Percentiles rank a stretch among this genome's conserved stretches.
Evolutionary conservation across 2,797 vertebrate genomes (phyloP).

Genomic region (Yasuhikotakia modesta): DNA sequence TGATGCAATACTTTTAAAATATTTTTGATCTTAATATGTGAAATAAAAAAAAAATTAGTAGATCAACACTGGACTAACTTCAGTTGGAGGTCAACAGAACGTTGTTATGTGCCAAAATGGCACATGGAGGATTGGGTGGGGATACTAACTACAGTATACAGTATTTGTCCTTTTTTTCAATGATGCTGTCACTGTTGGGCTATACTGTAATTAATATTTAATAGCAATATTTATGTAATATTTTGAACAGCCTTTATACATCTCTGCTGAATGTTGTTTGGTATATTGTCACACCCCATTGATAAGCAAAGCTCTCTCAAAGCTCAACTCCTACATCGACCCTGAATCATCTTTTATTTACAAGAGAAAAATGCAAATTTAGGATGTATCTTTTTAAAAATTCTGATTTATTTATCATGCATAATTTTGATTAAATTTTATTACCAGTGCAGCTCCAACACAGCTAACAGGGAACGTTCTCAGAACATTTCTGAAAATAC

Average conservation of each 20-base stretch:
- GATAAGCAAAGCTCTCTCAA: too few species aligned
- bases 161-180: slow-evolving; percentile 28
- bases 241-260: not conserved
- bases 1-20: not conserved
- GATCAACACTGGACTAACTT: slow-evolving; percentile 21
- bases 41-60: not conserved
- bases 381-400: too few species aligned
- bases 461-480: too few species aligned
- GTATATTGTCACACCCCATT: too few species aligned
- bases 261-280: too few species aligned
- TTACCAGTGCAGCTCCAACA: too few species aligned
- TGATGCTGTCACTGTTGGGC: slow-evolving; percentile 11
- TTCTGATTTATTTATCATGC: too few species aligned
- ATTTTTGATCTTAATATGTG: not conserved
- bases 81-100: slow-evolving; percentile 29
- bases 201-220: not conserved
- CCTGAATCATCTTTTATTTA: too few species aligned
- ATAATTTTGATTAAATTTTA: too few species aligned
- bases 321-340: too few species aligned
- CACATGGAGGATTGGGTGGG: slow-evolving; percentile 47
- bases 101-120: slow-evolving; percentile 37
- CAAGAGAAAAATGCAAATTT: too few species aligned
- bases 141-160: slow-evolving; percentile 16
- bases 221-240: not conserved
- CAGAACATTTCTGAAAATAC: too few species aligned